phyloP scores from a whole-genome alignment of 2,113 vertebrate genomes.

The Sitta europaea region DNA sequence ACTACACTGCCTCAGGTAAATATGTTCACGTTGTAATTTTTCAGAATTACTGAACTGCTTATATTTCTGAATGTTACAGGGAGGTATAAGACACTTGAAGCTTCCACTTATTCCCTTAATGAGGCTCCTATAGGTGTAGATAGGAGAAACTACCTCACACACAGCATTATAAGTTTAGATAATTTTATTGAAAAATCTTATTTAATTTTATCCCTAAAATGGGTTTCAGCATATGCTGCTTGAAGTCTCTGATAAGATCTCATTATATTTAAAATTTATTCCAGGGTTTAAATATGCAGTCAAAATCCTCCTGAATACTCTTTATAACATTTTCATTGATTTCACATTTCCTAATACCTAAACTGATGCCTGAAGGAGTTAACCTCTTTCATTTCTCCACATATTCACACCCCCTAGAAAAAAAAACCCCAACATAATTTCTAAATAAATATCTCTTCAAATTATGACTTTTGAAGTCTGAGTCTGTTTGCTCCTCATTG shows the following conservation, averaged over 20 bases:
- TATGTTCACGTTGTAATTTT: background rate
- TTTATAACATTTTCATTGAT: background rate
- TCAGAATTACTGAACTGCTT: background rate
- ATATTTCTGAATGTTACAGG: background rate
- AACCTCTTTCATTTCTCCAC: background rate
- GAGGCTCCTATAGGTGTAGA: background rate
- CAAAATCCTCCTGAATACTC: background rate
- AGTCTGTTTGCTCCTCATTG: background rate
- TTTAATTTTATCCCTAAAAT: background rate
- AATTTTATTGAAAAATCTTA: background rate
- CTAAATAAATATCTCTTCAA: background rate
- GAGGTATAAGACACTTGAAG: background rate
- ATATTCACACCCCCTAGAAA: too few species aligned
- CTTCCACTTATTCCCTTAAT: background rate
- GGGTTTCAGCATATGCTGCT: background rate
- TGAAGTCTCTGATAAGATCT: background rate
- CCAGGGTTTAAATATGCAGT: background rate
- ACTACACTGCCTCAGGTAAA: slow-evolving; percentile 71
- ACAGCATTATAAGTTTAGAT: background rate
- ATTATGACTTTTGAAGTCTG: background rate
- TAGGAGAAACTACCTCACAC: background rate
- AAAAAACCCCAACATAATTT: too few species aligned
- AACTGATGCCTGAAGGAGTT: background rate
- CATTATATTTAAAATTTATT: background rate
- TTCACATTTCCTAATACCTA: background rate